A percentile compares a stretch with the other conserved stretches of the same genome.
phyloP scores from a whole-genome alignment of 2,888 invertebrate species.

The Ectemnius lituratus region DNA sequence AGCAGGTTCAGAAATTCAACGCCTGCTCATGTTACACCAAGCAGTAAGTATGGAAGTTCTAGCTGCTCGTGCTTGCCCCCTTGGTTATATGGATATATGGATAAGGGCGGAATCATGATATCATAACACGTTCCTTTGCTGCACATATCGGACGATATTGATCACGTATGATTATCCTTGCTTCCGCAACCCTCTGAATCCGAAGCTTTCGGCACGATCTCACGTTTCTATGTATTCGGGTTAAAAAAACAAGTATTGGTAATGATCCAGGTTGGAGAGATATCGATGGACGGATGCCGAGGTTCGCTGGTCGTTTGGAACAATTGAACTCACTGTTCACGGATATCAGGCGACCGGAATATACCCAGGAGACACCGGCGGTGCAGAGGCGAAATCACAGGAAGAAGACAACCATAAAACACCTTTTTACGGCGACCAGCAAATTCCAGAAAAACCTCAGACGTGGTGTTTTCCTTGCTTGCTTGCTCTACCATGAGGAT shows the following conservation, averaged over 20 bases:
- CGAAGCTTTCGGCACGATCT: background rate
- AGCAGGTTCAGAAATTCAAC: slow-evolving; percentile 87
- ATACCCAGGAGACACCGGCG: slow-evolving; percentile 83
- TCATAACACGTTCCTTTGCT: too few species aligned
- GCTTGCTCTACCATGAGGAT: slow-evolving; percentile 96
- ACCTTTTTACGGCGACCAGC: slow-evolving; percentile 96
- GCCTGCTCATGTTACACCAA: slow-evolving; percentile 92
- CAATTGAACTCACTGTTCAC: slow-evolving; percentile 87
- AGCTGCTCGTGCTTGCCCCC: too few species aligned
- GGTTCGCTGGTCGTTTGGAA: slow-evolving; percentile 84
- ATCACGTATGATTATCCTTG: background rate
- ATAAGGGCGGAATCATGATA: too few species aligned
- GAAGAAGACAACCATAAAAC: slow-evolving; percentile 93
- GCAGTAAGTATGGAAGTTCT: slow-evolving; percentile 83
- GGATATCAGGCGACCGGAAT: slow-evolving; percentile 84
- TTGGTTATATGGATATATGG: too few species aligned
- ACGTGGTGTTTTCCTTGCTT: slow-evolving; percentile 95
- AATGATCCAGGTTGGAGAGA: slow-evolving; percentile 88
- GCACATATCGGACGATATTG: too few species aligned
- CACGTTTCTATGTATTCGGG: too few species aligned
- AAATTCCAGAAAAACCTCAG: slow-evolving; percentile 97
- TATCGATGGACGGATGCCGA: slow-evolving; percentile 84
- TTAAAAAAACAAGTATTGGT: background rate
- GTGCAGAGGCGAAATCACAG: slow-evolving; percentile 87
- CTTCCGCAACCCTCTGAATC: background rate